Conservation (phyloP, 1,140 invertebrate species). For the Danaus melanippus region DNA sequence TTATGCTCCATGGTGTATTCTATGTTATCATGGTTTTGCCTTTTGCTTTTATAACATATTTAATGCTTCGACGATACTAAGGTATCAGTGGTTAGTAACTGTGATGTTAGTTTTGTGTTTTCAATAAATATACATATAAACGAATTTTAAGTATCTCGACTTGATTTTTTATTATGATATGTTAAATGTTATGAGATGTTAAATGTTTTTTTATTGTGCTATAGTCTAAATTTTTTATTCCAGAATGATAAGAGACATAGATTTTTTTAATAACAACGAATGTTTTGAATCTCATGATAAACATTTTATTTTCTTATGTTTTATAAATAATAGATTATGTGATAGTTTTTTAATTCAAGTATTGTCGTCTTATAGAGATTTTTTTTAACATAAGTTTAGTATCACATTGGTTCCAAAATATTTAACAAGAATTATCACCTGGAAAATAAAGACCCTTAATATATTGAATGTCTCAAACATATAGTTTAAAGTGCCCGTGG, state of each 20-base stretch:
- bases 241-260: conserved; percentile 7
- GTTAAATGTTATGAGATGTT: no score
- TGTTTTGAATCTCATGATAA: conserved; percentile 27
- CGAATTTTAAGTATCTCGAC: not conserved
- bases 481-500: not conserved
- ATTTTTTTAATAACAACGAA: conserved; percentile 13
- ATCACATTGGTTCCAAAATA: not conserved
- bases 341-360: conserved; percentile 6
- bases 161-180: not conserved
- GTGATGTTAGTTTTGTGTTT: conserved; percentile 2
- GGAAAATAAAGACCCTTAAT: not conserved
- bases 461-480: not conserved
- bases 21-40: no score
- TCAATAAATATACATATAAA: conserved; percentile 16
- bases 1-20: no score
- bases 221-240: not conserved
- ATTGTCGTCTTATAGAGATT: conserved; percentile 13
- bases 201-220: no score
- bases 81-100: no score
- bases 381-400: no score
- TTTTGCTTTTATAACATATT: no score
- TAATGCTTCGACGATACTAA: no score
- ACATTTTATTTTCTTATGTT: conserved; percentile 5
- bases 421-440: conserved; percentile 5
- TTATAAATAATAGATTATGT: conserved; percentile 19